These are phyloP conservation scores for Sinosuthora webbiana DNA, from an alignment of 2,113 vertebrate species.

Conservation along the genomic window DNA sequence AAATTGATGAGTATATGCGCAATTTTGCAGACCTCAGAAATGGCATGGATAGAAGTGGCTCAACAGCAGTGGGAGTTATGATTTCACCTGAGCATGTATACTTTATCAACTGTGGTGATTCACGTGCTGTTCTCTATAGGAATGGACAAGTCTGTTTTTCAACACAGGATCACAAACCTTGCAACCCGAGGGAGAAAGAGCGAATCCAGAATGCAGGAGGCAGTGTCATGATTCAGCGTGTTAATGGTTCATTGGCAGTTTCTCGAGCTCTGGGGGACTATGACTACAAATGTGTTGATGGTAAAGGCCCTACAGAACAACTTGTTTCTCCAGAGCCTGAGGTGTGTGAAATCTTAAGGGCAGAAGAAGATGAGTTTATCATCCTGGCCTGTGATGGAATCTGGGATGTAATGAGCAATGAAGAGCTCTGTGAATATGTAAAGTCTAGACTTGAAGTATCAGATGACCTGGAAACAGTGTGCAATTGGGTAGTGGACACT, in stretches of 20 bases:
- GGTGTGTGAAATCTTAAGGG: constrained; percentile 90
- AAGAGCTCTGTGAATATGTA: constrained; percentile 97
- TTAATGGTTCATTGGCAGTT: constrained; percentile 96
- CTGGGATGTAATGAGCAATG: constrained; percentile 99
- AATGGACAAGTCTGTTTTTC: constrained; percentile 93
- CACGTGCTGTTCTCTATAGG: constrained; percentile 92
- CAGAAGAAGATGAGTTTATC: constrained; percentile 94
- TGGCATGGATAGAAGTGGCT: constrained; percentile 97
- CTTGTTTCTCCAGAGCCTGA: constrained; percentile 98
- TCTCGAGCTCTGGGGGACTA: constrained; percentile 97
- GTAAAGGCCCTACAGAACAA: constrained; percentile 97
- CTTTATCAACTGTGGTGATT: constrained; percentile 99
- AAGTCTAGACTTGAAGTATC: constrained; percentile 93
- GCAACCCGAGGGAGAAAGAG: constrained; percentile 95
- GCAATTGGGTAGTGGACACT: constrained; percentile 98
- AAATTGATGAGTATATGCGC: constrained; percentile 98
- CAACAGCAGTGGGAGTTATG: constrained; percentile 93
- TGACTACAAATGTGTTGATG: constrained; percentile 98
- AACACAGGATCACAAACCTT: constrained; percentile 98
- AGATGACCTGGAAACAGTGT: constrained; percentile 95
- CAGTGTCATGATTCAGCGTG: constrained; percentile 98
- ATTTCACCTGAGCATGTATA: constrained; percentile 92
- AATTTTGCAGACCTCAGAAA: constrained; percentile 97
- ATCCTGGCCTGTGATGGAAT: constrained; percentile 97
- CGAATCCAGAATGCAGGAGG: constrained; percentile 98